Evolutionary conservation across 2,113 vertebrate genomes (phyloP).

Genomic region (Eubucco bourcierii): DNA sequence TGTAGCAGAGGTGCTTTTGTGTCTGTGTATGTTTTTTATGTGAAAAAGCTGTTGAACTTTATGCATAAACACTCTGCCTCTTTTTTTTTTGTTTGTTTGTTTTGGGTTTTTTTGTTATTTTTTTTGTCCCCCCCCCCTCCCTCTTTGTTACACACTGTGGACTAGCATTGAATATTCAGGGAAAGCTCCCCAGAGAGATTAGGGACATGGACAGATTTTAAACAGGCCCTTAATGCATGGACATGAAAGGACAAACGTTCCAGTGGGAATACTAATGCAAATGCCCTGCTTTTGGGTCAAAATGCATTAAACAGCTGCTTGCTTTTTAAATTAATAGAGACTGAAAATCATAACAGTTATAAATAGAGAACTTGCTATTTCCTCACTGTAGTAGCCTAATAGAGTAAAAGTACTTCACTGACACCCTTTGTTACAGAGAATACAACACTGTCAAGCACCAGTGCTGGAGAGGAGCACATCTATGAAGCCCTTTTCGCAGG

Average conservation of each 20-base stretch:
- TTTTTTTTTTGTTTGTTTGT: rapidly evolving
- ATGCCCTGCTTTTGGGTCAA: background rate
- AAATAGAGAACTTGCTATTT: background rate
- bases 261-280: conserved; percentile 53
- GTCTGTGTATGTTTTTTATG: background rate
- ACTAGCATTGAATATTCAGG: conserved; percentile 56
- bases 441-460: background rate
- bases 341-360: background rate
- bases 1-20: conserved; percentile 5
- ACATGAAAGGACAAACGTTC: conserved; percentile 30
- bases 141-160: conserved; percentile 5
- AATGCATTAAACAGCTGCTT: conserved; percentile 43
- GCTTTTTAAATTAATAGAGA: conserved; percentile 21
- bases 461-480: background rate
- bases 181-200: conserved; percentile 44
- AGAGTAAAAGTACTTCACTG: background rate
- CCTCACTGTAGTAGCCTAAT: background rate
- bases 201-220: conserved; percentile 55
- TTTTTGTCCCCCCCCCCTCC: background rate
- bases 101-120: too few species aligned
- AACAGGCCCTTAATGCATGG: conserved; percentile 36
- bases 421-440: background rate
- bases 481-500: background rate
- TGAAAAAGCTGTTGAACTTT: conserved; percentile 30
- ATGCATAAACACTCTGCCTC: background rate